Evolutionary conservation across 2,888 invertebrate genomes (phyloP).

Genomic region (Caenorhabditis macrosperma): DNA sequence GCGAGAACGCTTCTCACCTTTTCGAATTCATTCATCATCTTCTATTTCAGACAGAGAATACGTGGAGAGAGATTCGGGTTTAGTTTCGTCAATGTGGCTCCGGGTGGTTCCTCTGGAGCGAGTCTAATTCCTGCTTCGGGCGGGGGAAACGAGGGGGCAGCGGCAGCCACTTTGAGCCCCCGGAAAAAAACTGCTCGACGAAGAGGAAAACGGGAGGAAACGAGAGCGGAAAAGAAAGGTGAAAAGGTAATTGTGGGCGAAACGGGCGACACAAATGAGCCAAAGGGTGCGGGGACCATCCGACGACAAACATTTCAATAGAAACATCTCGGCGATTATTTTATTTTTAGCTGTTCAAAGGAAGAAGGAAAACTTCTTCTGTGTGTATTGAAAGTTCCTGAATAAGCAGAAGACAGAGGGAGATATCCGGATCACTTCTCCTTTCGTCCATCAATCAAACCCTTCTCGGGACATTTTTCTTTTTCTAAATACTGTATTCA

Average conservation of each 20-base stretch:
- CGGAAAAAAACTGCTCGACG: slow-evolving; percentile 2
- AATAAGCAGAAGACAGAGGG: too few relatives aligned
- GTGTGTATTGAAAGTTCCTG: too few relatives aligned
- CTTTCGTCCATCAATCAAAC: too few relatives aligned
- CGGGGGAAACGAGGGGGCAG: not conserved
- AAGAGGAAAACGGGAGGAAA: slow-evolving; percentile 23
- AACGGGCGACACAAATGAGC: not conserved
- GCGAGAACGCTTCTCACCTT: slow-evolving; percentile 22
- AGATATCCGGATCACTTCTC: too few relatives aligned
- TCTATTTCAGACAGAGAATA: not conserved
- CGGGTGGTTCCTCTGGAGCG: slow-evolving; percentile 35
- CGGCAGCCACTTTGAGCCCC: slow-evolving; percentile 29
- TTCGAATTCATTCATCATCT: slow-evolving; percentile 58
- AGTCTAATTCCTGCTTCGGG: slow-evolving; percentile 25
- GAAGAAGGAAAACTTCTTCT: too few relatives aligned
- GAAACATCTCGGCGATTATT: too few relatives aligned
- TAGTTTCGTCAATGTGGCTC: slow-evolving; percentile 17
- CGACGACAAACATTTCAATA: too few relatives aligned
- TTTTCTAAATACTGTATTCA: too few relatives aligned
- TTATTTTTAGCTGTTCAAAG: too few relatives aligned
- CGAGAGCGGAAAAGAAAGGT: not conserved
- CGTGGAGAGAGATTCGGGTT: slow-evolving; percentile 2
- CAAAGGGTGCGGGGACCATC: not conserved
- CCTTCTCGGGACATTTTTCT: too few relatives aligned
- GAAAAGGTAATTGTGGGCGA: slow-evolving; percentile 30